phyloP scores from a whole-genome alignment of 2,113 vertebrate genomes.

The Perca flavescens region DNA sequence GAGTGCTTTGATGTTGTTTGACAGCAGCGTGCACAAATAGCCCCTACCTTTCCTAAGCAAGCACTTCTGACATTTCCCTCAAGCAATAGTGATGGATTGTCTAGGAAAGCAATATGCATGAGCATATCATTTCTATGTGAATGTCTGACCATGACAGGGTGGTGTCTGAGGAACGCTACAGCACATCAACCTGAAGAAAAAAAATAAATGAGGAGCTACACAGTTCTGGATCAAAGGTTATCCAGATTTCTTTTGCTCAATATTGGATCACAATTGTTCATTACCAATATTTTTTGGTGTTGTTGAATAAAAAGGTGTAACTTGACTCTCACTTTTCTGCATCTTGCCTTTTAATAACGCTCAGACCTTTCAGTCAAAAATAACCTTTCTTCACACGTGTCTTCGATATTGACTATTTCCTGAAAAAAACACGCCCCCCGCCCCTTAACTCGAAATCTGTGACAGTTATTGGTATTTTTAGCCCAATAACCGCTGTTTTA shows the following conservation, averaged over 20 bases:
- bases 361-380: neutral
- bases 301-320: neutral
- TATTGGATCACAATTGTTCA: neutral
- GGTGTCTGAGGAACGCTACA: neutral
- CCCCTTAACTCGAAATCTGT: too few species aligned
- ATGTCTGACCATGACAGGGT: conserved; percentile 6
- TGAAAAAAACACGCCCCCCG: too few species aligned
- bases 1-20: conserved; percentile 66
- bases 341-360: accelerated
- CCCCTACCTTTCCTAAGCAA: conserved; percentile 55
- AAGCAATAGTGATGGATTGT: conserved; percentile 50
- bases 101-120: conserved; percentile 44
- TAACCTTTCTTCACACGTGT: neutral
- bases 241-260: accelerated
- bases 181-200: neutral
- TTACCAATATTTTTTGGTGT: neutral
- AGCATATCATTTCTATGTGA: conserved; percentile 39
- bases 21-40: conserved; percentile 58
- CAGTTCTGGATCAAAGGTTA: neutral
- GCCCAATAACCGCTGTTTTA: too few species aligned
- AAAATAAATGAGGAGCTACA: neutral
- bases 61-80: conserved; percentile 58
- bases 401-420: neutral
- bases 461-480: too few species aligned
- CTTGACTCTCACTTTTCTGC: neutral